These are phyloP conservation scores for Volucella bombylans DNA, from an alignment of 2,888 invertebrate species.

Conservation along the genomic window DNA sequence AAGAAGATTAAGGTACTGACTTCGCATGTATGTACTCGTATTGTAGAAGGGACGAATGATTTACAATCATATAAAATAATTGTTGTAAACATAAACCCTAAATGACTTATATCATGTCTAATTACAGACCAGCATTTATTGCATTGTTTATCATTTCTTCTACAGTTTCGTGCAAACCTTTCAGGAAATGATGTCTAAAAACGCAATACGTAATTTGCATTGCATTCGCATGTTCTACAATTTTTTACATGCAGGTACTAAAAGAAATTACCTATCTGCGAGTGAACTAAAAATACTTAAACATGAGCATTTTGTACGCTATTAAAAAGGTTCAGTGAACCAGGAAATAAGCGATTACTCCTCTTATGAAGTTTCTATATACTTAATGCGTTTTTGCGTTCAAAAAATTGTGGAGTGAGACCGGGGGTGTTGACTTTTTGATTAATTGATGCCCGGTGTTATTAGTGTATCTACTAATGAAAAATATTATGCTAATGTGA, in stretches of 20 bases:
- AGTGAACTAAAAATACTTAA: not conserved
- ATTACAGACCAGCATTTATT: not conserved
- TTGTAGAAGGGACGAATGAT: no score
- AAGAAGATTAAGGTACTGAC: not conserved
- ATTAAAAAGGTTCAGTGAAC: conserved; percentile 26
- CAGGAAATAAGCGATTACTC: not conserved
- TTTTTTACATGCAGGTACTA: not conserved
- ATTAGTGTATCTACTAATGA: no score
- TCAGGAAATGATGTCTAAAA: conserved; percentile 29
- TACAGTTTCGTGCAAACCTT: conserved; percentile 14
- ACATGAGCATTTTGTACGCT: conserved; percentile 9
- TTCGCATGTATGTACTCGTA: no score
- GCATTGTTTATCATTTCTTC: not conserved
- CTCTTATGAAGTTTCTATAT: no score
- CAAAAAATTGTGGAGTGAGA: no score
- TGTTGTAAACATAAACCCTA: not conserved
- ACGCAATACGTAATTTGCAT: conserved; percentile 37
- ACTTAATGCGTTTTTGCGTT: no score
- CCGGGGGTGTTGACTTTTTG: no score
- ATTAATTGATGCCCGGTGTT: no score
- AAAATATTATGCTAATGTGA: no score
- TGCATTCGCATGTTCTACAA: not conserved
- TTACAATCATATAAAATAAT: conserved; percentile 1
- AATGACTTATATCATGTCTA: conserved; percentile 6
- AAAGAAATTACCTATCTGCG: not conserved